Conservation (phyloP, 2,113 vertebrate genomes). For the Fukomys damarensis region DNA sequence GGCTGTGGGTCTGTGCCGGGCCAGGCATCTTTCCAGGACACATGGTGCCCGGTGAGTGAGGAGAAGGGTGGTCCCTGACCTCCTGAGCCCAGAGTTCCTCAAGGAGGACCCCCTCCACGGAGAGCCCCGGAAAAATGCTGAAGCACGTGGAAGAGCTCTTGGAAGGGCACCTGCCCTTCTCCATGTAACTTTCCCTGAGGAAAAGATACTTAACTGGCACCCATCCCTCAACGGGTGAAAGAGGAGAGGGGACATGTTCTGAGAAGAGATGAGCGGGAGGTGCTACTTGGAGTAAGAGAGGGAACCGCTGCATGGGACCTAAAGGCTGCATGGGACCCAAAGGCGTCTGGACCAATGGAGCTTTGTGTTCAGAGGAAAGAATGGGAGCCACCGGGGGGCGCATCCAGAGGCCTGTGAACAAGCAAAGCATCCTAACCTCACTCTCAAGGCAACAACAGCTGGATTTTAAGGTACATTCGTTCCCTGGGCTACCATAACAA, state of each 20-base stretch:
- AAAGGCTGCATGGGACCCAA: not conserved
- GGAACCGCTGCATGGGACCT: not conserved
- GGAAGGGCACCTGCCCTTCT: not conserved
- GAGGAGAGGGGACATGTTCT: not conserved
- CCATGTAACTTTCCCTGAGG: too few species aligned
- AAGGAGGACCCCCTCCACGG: not conserved
- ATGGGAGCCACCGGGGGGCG: not conserved
- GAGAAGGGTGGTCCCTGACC: not conserved
- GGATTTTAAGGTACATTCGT: accelerated
- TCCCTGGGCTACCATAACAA: not conserved
- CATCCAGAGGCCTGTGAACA: not conserved
- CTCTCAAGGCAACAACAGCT: not conserved
- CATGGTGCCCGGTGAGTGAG: not conserved
- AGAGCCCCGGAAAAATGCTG: not conserved
- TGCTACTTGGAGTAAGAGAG: not conserved
- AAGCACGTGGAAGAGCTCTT: accelerated
- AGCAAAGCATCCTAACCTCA: not conserved
- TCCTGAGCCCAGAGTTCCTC: not conserved
- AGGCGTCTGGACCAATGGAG: not conserved
- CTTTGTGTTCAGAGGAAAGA: not conserved
- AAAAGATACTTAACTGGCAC: not conserved
- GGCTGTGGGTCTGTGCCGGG: not conserved
- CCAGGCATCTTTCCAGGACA: accelerated
- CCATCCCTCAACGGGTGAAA: not conserved
- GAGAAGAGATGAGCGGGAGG: not conserved